Percentiles rank a stretch among this genome's conserved stretches.
These are phyloP conservation scores for Cynocephalus volans DNA, from an alignment of 2,113 vertebrate genomes.

Conservation along the genomic window DNA sequence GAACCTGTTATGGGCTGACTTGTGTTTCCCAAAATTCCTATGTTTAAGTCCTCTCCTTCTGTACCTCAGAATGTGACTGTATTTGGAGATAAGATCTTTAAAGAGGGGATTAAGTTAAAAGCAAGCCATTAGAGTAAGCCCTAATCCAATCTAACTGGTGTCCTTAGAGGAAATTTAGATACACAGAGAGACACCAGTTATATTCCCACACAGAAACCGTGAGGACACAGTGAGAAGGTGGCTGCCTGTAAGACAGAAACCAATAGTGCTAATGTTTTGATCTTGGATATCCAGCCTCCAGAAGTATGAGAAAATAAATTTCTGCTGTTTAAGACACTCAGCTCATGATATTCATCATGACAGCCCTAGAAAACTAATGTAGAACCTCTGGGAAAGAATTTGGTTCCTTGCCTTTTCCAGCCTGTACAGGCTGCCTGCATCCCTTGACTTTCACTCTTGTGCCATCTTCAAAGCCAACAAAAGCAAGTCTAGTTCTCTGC, in stretches of 20 bases:
- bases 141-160: neutral
- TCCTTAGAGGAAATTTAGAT: neutral
- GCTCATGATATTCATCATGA: no score
- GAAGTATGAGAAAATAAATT: neutral
- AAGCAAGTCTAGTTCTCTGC: neutral
- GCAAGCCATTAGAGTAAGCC: neutral
- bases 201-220: neutral
- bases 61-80: neutral
- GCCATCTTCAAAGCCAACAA: neutral
- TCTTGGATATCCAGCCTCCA: neutral
- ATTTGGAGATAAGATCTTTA: neutral
- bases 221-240: neutral
- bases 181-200: neutral
- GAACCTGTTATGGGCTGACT: neutral
- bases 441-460: neutral
- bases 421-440: neutral
- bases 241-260: neutral
- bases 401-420: neutral
- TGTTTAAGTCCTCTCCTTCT: neutral
- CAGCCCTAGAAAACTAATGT: neutral
- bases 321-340: neutral
- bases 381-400: neutral
- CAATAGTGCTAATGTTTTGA: no score
- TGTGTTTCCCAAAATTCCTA: neutral
- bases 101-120: neutral